Evolutionary conservation across 1,140 invertebrate species (phyloP), one percentile per base, ranked within the genome.

Genomic region (Akabosia matsudoensis): DNA sequence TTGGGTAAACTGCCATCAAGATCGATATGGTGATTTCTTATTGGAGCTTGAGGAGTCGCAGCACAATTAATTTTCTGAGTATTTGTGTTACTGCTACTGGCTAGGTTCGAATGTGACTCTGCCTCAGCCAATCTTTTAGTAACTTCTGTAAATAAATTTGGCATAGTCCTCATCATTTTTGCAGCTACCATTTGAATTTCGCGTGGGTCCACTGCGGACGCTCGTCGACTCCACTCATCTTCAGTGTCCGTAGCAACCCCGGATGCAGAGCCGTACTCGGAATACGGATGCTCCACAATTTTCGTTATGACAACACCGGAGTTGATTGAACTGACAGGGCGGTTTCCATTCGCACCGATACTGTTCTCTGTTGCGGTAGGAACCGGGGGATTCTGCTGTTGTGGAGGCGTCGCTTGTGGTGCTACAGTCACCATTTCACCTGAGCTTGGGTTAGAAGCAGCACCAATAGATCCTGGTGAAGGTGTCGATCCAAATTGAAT

Each of bases 11-110:
- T 76, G 28, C 54, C 45, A 61, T 61, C 72, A 70, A 37, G 37
- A 51, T 24, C 31, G 37, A 74, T 54, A 28, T 76, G 13, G 18
- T 28, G n/a, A 30, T 67, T 67, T 30, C 28, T 67, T 30, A 7
- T 30, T 4, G 22, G 3, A 30, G 61, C 33, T 4, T 18, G 30
- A 2, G 70, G 2, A n/a, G 70, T 45, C 3, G 18, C 10, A 72
- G 3, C 10, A 45, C n/a, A 37, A 70, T 70, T 34, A 24, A 18
- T 13, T 14, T 10, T 28, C 28, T 70, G 18, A 73, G 7, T 28
- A 71, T 33, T 71, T 72, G 72, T 75, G 51, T 70, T 45, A 75
- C 70, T 67, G 37, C 37, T 45, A 45, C 37, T 45, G 18, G 18
- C 3, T 16, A 73, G 34, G 51, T 37, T 73, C 52, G 33, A 51